These are phyloP conservation scores for Drosophila erecta DNA, from an alignment of 1,140 invertebrate genomes.

Conservation along the genomic window DNA sequence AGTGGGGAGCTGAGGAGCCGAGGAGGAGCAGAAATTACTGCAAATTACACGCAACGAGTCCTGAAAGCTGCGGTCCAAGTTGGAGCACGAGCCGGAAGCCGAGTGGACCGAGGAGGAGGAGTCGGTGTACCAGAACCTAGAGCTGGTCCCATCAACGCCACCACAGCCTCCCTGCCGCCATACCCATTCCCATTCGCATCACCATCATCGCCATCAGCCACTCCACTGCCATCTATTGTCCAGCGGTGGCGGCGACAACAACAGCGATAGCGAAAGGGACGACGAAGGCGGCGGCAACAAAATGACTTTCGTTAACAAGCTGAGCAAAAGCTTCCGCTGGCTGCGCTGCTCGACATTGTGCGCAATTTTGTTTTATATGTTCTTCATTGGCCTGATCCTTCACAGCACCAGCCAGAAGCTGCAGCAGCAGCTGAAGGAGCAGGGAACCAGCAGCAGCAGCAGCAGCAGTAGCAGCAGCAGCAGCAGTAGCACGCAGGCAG, in stretches of 20 bases:
- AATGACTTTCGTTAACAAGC: constrained; percentile 84
- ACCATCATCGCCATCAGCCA: constrained; percentile 26
- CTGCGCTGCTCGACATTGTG: constrained; percentile 82
- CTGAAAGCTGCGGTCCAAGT: constrained; percentile 48
- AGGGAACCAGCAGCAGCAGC: constrained; percentile 30
- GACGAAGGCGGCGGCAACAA: constrained; percentile 50
- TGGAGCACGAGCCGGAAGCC: constrained; percentile 50
- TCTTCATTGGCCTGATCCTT: constrained; percentile 84
- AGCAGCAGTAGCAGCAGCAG: constrained; percentile 31
- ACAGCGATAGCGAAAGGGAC: constrained; percentile 13
- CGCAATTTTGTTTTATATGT: constrained; percentile 84
- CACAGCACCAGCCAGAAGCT: constrained; percentile 80
- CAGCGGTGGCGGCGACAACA: constrained; percentile 16
- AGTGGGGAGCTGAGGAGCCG: background rate
- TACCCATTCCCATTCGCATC: background rate
- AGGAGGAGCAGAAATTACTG: constrained; percentile 52
- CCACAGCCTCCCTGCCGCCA: constrained; percentile 16
- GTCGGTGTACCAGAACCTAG: constrained; percentile 38
- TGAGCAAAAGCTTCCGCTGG: constrained; percentile 84
- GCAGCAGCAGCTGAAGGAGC: constrained; percentile 63
- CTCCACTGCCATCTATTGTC: constrained; percentile 43
- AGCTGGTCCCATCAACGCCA: constrained; percentile 42
- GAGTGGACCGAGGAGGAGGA: constrained; percentile 44
- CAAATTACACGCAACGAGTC: constrained; percentile 76
- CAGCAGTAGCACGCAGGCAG: constrained; percentile 15